phyloP scores from a whole-genome alignment of 2,888 invertebrate species.

The Philonicus albiceps region DNA sequence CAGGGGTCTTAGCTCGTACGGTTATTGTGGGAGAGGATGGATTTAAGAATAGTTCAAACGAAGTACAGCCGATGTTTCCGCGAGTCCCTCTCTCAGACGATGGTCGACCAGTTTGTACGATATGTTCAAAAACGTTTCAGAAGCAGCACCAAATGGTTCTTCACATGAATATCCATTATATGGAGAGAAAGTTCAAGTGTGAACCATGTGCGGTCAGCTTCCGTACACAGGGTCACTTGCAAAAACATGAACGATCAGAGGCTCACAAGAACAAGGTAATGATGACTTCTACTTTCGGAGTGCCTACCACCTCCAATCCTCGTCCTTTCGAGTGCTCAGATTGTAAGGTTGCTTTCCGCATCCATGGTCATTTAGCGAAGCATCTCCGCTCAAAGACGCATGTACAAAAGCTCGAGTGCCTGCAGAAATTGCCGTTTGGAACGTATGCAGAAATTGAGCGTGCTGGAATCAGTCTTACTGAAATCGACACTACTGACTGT shows the following conservation, averaged over 20 bases:
- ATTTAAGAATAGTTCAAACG: constrained; percentile 65
- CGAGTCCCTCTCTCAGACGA: constrained; percentile 71
- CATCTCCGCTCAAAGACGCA: constrained; percentile 96
- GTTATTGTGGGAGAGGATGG: constrained; percentile 72
- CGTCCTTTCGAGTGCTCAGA: constrained; percentile 95
- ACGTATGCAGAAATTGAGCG: constrained; percentile 94
- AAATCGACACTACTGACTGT: constrained; percentile 96
- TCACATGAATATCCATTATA: constrained; percentile 95
- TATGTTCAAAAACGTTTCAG: constrained; percentile 91
- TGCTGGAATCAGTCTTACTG: constrained; percentile 87
- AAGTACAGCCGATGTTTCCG: constrained; percentile 63
- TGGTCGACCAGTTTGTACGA: constrained; percentile 79
- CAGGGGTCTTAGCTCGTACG: constrained; percentile 58
- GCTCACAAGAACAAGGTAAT: constrained; percentile 92
- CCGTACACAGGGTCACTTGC: constrained; percentile 87
- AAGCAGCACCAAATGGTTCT: constrained; percentile 89
- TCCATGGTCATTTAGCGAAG: constrained; percentile 96
- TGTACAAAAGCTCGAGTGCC: constrained; percentile 90
- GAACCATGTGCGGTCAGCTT: constrained; percentile 92
- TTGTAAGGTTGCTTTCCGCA: constrained; percentile 94
- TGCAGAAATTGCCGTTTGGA: constrained; percentile 92
- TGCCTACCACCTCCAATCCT: constrained; percentile 87
- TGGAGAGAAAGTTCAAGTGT: constrained; percentile 91
- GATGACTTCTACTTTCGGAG: constrained; percentile 85
- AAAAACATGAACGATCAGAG: constrained; percentile 92